phyloP scores from a whole-genome alignment of 2,888 invertebrate species.

The Hypena proboscidalis region DNA sequence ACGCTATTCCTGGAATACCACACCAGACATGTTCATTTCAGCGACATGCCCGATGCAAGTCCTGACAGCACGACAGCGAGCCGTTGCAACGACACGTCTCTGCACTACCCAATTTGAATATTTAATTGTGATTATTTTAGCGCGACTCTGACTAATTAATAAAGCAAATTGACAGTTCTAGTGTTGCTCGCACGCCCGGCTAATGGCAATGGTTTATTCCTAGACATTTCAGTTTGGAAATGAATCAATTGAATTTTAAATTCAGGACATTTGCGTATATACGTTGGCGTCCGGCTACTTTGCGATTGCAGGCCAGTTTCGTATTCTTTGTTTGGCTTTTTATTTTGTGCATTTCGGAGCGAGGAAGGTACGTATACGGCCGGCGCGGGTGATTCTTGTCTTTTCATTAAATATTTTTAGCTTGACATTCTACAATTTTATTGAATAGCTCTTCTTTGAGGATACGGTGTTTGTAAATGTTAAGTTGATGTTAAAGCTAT shows the following conservation, averaged over 20 bases:
- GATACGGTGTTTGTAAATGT: slow-evolving; percentile 24
- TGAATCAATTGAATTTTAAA: slow-evolving; percentile 67
- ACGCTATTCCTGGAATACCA: slow-evolving; percentile 75
- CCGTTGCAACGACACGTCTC: slow-evolving; percentile 72
- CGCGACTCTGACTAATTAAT: slow-evolving; percentile 67
- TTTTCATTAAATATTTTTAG: slow-evolving; percentile 73
- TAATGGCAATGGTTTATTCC: slow-evolving; percentile 63
- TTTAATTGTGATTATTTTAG: slow-evolving; percentile 77
- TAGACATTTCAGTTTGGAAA: slow-evolving; percentile 53
- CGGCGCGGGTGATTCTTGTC: slow-evolving; percentile 46
- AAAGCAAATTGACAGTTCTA: slow-evolving; percentile 67
- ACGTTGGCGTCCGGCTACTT: slow-evolving; percentile 62
- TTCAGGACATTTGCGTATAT: slow-evolving; percentile 61
- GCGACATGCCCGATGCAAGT: slow-evolving; percentile 77
- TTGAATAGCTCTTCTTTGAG: slow-evolving; percentile 51
- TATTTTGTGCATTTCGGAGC: slow-evolving; percentile 72
- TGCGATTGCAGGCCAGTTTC: slow-evolving; percentile 65
- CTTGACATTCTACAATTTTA: slow-evolving; percentile 68
- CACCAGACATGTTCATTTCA: slow-evolving; percentile 77
- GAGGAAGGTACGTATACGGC: slow-evolving; percentile 65
- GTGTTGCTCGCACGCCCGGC: slow-evolving; percentile 47
- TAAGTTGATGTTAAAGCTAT: slow-evolving; percentile 15
- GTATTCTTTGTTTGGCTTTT: slow-evolving; percentile 72
- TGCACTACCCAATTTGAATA: slow-evolving; percentile 80
- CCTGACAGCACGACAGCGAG: slow-evolving; percentile 66